Base-by-base conservation (phyloP, 2,888 invertebrate genomes). In the Drosophila stalkeri region DNA sequence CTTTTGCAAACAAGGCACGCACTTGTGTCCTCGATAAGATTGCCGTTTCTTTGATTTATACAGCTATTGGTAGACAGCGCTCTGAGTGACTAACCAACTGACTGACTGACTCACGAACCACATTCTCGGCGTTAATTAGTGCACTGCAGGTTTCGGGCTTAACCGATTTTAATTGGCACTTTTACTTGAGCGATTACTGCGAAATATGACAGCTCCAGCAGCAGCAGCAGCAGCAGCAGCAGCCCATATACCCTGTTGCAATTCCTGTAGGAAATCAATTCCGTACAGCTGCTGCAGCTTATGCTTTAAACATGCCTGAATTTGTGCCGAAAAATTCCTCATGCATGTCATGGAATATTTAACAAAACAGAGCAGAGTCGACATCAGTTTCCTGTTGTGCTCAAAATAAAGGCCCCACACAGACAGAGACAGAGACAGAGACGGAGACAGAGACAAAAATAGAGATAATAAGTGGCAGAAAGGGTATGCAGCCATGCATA, bases 11-110 rank as follows among this genome's bases (percentile, higher is more conserved):
- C 86, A 70, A 72, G 76, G 77, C 86, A 86, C 86, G 86, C 86
- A 86, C 87, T 86, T 82, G 87, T 76, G 86, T 80, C 85, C 86
- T 84, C 86, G 85, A 86, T 86, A 80, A 77, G 79, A 62, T 71
- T 75, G 77, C 65, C 61, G 62, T 44, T 72, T 81, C 20, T 44
- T 77, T 85, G 87, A 85, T 85, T 85, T 85, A 87, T 81, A 64
- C 82, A 62, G 69, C 75, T 64, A 70, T 72, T 57, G 78, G 64
- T 55, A 63, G 81, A 39, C 80, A 46, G 43, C 59, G 31, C 64
- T 52, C 71, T 64, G 68, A 65, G 80, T 70, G 66, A 72, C 78
- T 65, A 63, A 70, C 78, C 61, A 63, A 69, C 63, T 73, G 27
- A 55, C 67, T 44, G 20, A 56, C 20, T 43, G 41, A 61, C 56